These are phyloP conservation scores for Philopedon plagiatum DNA, from an alignment of 2,888 invertebrate species.

Conservation along the genomic window DNA sequence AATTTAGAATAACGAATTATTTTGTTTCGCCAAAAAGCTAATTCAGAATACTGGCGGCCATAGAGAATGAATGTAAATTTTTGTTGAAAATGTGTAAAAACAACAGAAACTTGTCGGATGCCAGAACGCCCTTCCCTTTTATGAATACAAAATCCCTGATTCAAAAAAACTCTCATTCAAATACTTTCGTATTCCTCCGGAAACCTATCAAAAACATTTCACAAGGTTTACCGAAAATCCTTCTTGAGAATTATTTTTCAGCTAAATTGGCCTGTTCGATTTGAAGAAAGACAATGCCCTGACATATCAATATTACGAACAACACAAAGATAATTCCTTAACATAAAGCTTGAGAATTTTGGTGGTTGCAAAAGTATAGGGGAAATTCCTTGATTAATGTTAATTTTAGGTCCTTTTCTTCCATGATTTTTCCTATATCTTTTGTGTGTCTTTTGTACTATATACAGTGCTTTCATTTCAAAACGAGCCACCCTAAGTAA, in stretches of 20 bases:
- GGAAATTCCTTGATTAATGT: not conserved
- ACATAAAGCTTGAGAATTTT: conserved; percentile 8
- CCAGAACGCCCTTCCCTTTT: too few species aligned
- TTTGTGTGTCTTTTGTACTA: too few species aligned
- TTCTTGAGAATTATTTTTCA: conserved; percentile 9
- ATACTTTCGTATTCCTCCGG: not conserved
- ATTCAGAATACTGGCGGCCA: too few species aligned
- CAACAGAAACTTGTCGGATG: too few species aligned
- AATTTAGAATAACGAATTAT: too few species aligned
- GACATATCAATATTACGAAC: conserved; percentile 34
- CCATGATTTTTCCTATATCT: too few species aligned
- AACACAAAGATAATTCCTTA: conserved; percentile 24
- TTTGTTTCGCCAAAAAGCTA: too few species aligned
- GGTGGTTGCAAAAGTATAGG: not conserved
- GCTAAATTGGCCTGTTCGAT: conserved; percentile 30
- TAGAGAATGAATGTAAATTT: too few species aligned
- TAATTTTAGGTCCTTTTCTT: not conserved
- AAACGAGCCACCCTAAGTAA: too few species aligned
- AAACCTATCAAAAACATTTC: not conserved
- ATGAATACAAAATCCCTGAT: not conserved
- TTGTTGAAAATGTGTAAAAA: too few species aligned
- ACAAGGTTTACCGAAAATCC: conserved; percentile 1
- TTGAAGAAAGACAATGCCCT: conserved; percentile 28
- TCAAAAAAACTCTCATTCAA: not conserved
- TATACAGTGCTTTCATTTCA: too few species aligned